Base-by-base conservation (phyloP, 2,113 vertebrate species). In the Malurus melanocephalus region DNA sequence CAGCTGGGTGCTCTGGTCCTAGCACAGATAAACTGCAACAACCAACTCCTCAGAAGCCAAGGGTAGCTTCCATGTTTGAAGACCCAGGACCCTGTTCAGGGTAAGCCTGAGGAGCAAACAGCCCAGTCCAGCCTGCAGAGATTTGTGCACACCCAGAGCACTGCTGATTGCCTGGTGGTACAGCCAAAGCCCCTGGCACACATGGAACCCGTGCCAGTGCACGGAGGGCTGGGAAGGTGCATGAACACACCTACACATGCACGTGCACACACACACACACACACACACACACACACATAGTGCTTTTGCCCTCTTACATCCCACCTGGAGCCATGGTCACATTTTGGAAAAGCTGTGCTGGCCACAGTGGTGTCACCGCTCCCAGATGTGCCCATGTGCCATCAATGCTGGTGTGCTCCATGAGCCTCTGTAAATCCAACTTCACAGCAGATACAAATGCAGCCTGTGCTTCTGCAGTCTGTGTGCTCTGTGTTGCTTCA, bases 151-250 rank as follows among this genome's bases (percentile, higher is more conserved):
- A 40, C 11, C 72, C 86, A 27, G 28, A 16, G 3, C 40, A 17
- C 40, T 13, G 5, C 13, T 3, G 10, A 16, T 1, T 4, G 8
- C 11, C 12, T 57, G 40, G 9, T 0, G 0, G 19, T 4, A 72
- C 53, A 74, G 62, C 67, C 93, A 75, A 33, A 69, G 32, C 52
- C 75, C 30, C 16, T 2, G 5, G 52, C n/a, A 67, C 53, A 46
- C 1, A 0, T 0, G 27, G 24, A 71, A 51, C 67, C 35, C 2
- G 12, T 52, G 64, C 59, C 40, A 11, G 6, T 0, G 16, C 27
- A 10, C 1, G 10, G 6, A 30, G 38, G 45, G 32, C 49, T 71
- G 12, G 27, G 67, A 45, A 60, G n/a, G 48, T 35, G 32, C 18
- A 43, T 74, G 60, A 43, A 38, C 48, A 26, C 48, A 32, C 49